phyloP scores from a whole-genome alignment of 2,113 vertebrate genomes.

The Aphyosemion australe region DNA sequence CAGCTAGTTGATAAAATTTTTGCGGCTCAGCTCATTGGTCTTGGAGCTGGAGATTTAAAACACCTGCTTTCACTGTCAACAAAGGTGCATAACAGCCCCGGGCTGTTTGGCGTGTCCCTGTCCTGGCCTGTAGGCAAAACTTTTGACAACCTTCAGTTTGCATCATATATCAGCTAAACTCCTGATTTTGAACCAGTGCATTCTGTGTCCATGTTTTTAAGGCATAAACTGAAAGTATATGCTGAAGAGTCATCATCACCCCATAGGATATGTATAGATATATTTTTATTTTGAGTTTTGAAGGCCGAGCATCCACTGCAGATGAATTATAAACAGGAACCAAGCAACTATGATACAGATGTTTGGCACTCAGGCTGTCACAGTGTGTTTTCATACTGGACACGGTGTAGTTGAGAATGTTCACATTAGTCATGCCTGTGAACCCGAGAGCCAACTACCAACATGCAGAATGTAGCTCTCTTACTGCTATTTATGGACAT shows the following conservation, averaged over 20 bases:
- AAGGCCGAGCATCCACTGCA: background rate
- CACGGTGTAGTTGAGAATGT: constrained; percentile 7
- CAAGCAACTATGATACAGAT: constrained; percentile 8
- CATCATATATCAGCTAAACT: constrained; percentile 4
- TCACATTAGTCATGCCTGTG: constrained; percentile 32
- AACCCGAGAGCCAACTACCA: constrained; percentile 17
- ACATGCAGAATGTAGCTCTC: constrained; percentile 26
- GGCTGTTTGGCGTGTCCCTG: constrained; percentile 16
- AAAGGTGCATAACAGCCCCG: constrained; percentile 14
- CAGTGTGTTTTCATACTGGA: constrained; percentile 10
- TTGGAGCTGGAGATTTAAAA: constrained; percentile 23
- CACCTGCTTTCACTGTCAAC: constrained; percentile 17
- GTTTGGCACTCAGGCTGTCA: constrained; percentile 15
- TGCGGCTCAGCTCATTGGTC: constrained; percentile 5
- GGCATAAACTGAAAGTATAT: background rate
- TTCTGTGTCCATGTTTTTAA: background rate
- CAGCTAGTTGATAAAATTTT: constrained; percentile 14
- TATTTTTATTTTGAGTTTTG: too few species aligned
- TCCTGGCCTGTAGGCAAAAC: constrained; percentile 3
- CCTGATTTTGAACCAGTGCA: background rate
- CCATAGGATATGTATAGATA: background rate
- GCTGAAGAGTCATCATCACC: background rate
- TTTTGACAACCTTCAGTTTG: constrained; percentile 9
- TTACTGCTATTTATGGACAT: constrained; percentile 37
- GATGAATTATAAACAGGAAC: background rate